Conservation (phyloP, 2,797 vertebrate species). For the Neoniphon sammara region DNA sequence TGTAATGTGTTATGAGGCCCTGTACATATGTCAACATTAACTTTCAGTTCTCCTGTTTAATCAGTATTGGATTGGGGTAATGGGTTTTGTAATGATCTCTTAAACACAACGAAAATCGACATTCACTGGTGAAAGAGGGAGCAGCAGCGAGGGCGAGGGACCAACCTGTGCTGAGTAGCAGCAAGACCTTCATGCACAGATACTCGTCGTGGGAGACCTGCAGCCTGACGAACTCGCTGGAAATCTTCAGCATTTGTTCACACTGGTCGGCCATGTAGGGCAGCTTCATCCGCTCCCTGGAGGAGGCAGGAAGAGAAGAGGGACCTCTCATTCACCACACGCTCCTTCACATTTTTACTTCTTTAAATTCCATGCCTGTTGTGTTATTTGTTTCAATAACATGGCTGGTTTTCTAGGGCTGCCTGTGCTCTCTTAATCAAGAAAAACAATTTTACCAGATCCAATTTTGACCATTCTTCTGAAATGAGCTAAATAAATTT, state of each 20-base stretch:
- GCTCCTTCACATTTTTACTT: not conserved
- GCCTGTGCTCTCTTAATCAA: constrained; percentile 5
- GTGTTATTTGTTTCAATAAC: not conserved
- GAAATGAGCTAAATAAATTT: constrained; percentile 25
- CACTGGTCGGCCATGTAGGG: constrained; percentile 96
- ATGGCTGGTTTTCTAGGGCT: constrained; percentile 1
- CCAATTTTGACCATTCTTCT: constrained; percentile 25
- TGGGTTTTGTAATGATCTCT: not conserved
- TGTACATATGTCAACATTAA: constrained; percentile 22
- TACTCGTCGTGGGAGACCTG: constrained; percentile 98
- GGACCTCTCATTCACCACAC: not conserved
- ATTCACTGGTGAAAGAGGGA: not conserved
- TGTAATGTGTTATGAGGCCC: not conserved
- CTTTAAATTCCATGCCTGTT: too few relatives aligned
- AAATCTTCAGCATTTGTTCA: constrained; percentile 94
- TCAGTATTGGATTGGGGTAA: constrained; percentile 22
- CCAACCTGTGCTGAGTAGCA: constrained; percentile 96
- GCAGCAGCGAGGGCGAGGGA: not conserved
- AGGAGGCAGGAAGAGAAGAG: constrained; percentile 22
- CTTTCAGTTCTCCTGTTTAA: not conserved
- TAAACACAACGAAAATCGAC: not conserved
- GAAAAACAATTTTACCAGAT: constrained; percentile 24
- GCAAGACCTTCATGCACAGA: constrained; percentile 98
- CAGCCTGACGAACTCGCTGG: constrained; percentile 92
- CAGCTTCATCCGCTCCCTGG: constrained; percentile 92